phyloP scores from a whole-genome alignment of 1,140 invertebrate genomes.

The Dendroctonus valens region DNA sequence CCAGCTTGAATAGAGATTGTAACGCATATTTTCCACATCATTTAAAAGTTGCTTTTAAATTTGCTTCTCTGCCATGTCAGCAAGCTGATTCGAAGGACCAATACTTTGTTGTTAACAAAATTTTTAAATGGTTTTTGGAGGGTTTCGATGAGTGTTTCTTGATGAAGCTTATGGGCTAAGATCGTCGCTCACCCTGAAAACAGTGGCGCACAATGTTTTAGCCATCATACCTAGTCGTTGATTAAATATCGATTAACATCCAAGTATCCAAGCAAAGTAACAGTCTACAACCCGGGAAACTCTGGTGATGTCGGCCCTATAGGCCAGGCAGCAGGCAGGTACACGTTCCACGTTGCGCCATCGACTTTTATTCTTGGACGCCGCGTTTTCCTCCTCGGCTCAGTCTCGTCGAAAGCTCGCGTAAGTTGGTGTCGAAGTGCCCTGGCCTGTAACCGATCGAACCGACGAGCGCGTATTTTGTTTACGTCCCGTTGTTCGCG shows the following conservation, averaged over 20 bases:
- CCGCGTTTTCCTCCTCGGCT: not conserved
- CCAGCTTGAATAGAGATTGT: no score
- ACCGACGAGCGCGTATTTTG: slow-evolving; percentile 7
- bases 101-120: no score
- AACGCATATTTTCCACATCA: no score
- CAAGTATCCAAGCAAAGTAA: slow-evolving; percentile 11
- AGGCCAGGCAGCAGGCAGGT: slow-evolving; percentile 11
- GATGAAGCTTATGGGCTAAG: no score
- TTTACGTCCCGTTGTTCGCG: slow-evolving; percentile 7
- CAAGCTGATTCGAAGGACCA: no score
- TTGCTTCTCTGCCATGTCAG: no score
- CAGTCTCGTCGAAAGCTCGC: slow-evolving; percentile 4
- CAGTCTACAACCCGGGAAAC: slow-evolving; percentile 21
- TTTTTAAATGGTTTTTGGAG: no score
- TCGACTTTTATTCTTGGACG: slow-evolving; percentile 22
- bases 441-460: no score
- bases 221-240: not conserved
- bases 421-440: slow-evolving; percentile 5
- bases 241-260: slow-evolving; percentile 23
- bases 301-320: slow-evolving; percentile 14
- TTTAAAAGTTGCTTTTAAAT: no score
- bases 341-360: slow-evolving; percentile 8
- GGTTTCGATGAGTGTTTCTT: no score
- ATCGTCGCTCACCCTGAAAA: no score
- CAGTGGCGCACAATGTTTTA: no score